Evolutionary conservation across 2,113 vertebrate species (phyloP), one percentile per base, ranked within the genome.

Genomic region (Oryzias melastigma): DNA sequence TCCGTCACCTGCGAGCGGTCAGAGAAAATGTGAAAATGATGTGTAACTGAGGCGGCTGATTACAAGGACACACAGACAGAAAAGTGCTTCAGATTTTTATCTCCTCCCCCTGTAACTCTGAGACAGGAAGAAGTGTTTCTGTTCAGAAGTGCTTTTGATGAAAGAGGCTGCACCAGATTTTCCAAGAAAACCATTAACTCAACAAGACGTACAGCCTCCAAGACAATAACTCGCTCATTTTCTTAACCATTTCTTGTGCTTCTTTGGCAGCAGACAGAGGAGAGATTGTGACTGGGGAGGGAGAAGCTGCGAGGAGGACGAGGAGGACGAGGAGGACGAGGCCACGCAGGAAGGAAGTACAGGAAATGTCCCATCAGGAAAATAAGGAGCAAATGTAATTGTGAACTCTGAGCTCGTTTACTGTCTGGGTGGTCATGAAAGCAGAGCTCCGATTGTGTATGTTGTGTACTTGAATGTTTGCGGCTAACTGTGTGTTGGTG

Each of bases 341-440:
- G 46, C 80, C 80, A 79, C 58, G 70, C 84, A 84, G 82, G 84
- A 85, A 88, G 86, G 85, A 88, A 89, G 58, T 78, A 62, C 71
- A 80, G 85, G 85, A 91, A 90, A 87, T 85, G 82, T 88, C 78
- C 81, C 67, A 80, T 81, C 58, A 27, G 82, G 80, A 81, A 84
- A 86, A 84, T 71, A 78, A 90, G 85, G 71, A 81, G 79, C 78
- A 22, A 45, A 71, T 60, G 29, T 73, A 75, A 89, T 86, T 82
- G 71, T 87, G 81, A 80, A 78, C 71, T 58, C 64, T 75, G 63
- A 68, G 72, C 69, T 78, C 82, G 83, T 82, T 86, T 81, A 80
- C 84, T 81, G 81, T 74, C 77, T 83, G 87, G 86, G 82, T 87
- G 88, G 88, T 74, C 83, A 79, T 72, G 71, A 73, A 68, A 75